Conservation (phyloP, 2,888 invertebrate genomes). For the Drosophila demipolita region DNA sequence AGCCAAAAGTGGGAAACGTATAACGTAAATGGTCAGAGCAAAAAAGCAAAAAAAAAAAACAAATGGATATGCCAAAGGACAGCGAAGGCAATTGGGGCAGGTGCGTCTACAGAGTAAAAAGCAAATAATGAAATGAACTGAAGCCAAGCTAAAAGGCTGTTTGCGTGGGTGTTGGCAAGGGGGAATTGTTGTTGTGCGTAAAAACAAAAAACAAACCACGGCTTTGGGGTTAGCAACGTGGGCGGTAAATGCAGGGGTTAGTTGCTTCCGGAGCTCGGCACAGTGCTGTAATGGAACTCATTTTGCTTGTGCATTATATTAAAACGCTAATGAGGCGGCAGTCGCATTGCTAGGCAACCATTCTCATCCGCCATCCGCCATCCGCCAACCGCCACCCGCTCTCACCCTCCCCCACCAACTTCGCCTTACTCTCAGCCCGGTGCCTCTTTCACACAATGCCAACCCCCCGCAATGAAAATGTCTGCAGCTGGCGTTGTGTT, state of each 20-base stretch:
- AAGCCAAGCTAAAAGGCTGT: slow-evolving; percentile 37
- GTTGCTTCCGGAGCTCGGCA: neutral
- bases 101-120: slow-evolving; percentile 17
- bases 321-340: slow-evolving; percentile 60
- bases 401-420: neutral
- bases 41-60: neutral
- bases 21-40: slow-evolving; percentile 1
- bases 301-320: slow-evolving; percentile 65
- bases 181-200: slow-evolving; percentile 3
- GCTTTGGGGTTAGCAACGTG: neutral
- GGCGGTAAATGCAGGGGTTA: neutral
- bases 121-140: slow-evolving; percentile 72
- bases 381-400: neutral
- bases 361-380: neutral
- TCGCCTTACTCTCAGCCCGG: neutral
- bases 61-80: neutral
- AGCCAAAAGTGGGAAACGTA: slow-evolving; percentile 7
- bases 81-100: slow-evolving; percentile 46
- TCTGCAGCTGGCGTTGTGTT: slow-evolving; percentile 74
- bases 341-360: slow-evolving; percentile 29
- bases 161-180: neutral
- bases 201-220: slow-evolving; percentile 40
- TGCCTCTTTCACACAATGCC: neutral
- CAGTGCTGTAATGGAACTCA: slow-evolving; percentile 44
- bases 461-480: slow-evolving; percentile 19